phyloP scores from a whole-genome alignment of 2,888 invertebrate species.

The Eulithis prunata region DNA sequence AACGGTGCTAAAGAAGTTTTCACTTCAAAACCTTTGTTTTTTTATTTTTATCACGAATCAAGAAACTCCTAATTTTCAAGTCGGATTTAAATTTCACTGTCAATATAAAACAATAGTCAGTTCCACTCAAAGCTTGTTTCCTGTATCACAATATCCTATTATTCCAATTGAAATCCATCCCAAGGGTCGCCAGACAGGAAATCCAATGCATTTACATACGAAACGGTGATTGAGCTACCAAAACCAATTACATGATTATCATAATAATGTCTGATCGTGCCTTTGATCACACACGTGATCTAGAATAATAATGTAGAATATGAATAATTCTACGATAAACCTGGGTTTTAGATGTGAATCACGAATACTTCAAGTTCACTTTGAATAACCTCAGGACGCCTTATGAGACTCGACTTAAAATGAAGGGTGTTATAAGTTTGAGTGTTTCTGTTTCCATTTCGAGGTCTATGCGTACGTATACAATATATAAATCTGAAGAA shows the following conservation, averaged over 20 bases:
- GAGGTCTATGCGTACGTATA: no score
- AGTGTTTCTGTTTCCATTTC: no score
- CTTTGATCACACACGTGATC: conserved; percentile 2
- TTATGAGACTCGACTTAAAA: background rate
- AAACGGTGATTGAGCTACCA: conserved; percentile 7
- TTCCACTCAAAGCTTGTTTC: background rate
- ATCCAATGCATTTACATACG: conserved; percentile 36
- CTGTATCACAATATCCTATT: conserved; percentile 26
- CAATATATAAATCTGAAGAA: no score
- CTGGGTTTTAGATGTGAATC: background rate
- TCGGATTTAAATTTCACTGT: no score
- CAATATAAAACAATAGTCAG: background rate
- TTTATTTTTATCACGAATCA: no score
- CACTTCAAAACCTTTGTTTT: no score
- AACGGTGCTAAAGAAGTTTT: no score
- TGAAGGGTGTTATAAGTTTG: no score
- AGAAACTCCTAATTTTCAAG: no score
- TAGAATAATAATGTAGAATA: conserved; percentile 1
- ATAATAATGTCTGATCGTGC: conserved; percentile 3
- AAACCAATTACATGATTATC: background rate
- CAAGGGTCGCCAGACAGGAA: conserved; percentile 15
- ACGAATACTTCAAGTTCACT: background rate
- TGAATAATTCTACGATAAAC: background rate
- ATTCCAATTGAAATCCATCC: conserved; percentile 35
- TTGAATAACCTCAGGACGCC: background rate